Base-by-base conservation (phyloP, 1,140 invertebrate genomes). In the Antheraea pernyi region DNA sequence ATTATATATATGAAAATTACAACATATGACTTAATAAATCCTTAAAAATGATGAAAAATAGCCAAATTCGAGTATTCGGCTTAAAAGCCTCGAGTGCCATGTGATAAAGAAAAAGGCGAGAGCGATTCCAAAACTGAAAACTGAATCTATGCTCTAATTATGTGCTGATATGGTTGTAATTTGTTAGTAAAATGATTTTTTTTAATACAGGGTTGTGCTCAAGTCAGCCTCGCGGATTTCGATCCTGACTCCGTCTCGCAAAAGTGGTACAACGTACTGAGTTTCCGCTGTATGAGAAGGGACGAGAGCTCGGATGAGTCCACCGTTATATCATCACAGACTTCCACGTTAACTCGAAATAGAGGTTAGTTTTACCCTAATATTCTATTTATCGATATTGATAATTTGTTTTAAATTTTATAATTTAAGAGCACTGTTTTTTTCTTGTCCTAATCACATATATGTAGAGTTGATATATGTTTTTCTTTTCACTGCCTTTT, bases 241-340 rank as follows among this genome's bases (percentile, higher is more conserved):
- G 97, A 96, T 86, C 95, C 96, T 0, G 96, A 97, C 72, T 94
- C 94, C 13, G 95, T 96, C 30, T 96, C 95, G 18, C 94, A 97
- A 30, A 97, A 97, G 87, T 99, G 98, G 98, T 99, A 99, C 93
- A 99, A 99, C 85, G 96, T 99, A 67, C 93, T 99, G 13, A 97
- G 97, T 80, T 97, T 98, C 84, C 95, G 96, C 78, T 97, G 97
- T 83, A 97, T 98, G 94, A 96, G 96, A 77, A 94, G 96, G 83
- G 98, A 99, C 85, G 98, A 99, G 88, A 99, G 98, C 78, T 98
- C 97, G 71, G 98, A 99, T 90, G 98, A 99, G 84, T 98, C 97
- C 11, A 99, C 98, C 0, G 97, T 99, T 69, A 99, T 99, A 69
- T 99, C 98, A 18, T 98, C 97, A 19, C 98, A 99, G 91, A 99